Evolutionary conservation across 1,140 invertebrate genomes (phyloP).

Genomic region (Pantala flavescens): DNA sequence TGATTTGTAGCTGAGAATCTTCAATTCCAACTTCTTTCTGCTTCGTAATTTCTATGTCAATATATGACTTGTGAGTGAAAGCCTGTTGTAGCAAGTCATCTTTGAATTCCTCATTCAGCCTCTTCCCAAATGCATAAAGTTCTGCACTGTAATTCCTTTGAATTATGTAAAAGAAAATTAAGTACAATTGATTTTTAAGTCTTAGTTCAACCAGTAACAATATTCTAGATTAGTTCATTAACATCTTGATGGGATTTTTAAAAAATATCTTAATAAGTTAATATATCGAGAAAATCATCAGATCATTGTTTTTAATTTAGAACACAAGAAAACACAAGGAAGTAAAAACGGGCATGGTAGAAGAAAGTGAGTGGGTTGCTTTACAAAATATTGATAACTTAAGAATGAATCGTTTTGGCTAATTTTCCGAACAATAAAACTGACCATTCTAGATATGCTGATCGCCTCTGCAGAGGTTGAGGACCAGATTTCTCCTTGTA

Average conservation of each 20-base stretch:
- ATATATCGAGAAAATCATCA: not conserved
- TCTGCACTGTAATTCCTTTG: constrained; percentile 75
- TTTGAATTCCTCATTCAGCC: constrained; percentile 77
- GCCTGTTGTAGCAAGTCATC: constrained; percentile 55
- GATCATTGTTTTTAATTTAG: not conserved
- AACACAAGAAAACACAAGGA: not conserved
- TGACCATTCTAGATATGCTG: constrained; percentile 56
- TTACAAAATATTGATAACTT: not conserved
- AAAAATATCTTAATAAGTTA: not conserved
- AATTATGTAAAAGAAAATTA: constrained; percentile 8
- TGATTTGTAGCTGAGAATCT: constrained; percentile 41
- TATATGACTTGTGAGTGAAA: constrained; percentile 69
- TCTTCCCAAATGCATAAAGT: constrained; percentile 73
- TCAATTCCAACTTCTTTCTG: constrained; percentile 59
- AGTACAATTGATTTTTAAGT: not conserved
- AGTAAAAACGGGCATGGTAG: not conserved
- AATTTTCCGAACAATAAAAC: too few species aligned
- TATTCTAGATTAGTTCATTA: not conserved
- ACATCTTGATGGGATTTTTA: not conserved
- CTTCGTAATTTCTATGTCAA: constrained; percentile 55
- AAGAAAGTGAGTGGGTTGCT: not conserved
- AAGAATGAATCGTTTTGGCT: too few species aligned
- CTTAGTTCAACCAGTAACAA: not conserved
- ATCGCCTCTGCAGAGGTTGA: constrained; percentile 38
- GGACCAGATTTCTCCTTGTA: constrained; percentile 33